phyloP scores from a whole-genome alignment of 2,888 invertebrate genomes.

The Drosophila hamatofila region DNA sequence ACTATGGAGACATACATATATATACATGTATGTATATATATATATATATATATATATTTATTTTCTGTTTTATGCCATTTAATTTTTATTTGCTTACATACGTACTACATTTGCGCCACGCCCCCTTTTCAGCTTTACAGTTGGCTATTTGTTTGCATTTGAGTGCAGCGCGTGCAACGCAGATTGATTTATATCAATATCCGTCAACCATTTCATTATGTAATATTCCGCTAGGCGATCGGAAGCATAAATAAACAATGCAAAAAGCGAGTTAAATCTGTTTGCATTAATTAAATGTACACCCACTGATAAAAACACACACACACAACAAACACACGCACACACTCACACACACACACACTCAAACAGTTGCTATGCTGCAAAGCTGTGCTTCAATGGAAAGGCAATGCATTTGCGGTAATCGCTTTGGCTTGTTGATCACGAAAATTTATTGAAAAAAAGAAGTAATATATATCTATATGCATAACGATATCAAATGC shows the following conservation, averaged over 20 bases:
- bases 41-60: not conserved
- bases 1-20: not conserved
- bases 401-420: slow-evolving; percentile 72
- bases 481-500: slow-evolving; percentile 20
- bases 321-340: not conserved
- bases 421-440: slow-evolving; percentile 75
- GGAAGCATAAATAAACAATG: slow-evolving; percentile 50
- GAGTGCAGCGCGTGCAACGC: slow-evolving; percentile 29
- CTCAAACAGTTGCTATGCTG: not conserved
- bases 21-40: not conserved
- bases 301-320: slow-evolving; percentile 13
- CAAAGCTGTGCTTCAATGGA: slow-evolving; percentile 16
- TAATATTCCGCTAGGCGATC: slow-evolving; percentile 56
- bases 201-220: slow-evolving; percentile 76
- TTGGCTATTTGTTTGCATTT: slow-evolving; percentile 52
- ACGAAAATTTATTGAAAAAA: slow-evolving; percentile 50
- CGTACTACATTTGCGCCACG: not conserved
- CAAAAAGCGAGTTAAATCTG: slow-evolving; percentile 69
- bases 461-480: not conserved
- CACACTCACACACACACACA: not conserved
- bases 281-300: slow-evolving; percentile 77
- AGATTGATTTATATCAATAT: slow-evolving; percentile 79
- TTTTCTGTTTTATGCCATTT: slow-evolving; percentile 59
- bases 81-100: slow-evolving; percentile 67
- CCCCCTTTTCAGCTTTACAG: slow-evolving; percentile 18